A percentile compares a stretch with the other conserved stretches of the same genome.
Conservation (phyloP, 1,140 invertebrate genomes). For the Armadillidium nasatum region DNA sequence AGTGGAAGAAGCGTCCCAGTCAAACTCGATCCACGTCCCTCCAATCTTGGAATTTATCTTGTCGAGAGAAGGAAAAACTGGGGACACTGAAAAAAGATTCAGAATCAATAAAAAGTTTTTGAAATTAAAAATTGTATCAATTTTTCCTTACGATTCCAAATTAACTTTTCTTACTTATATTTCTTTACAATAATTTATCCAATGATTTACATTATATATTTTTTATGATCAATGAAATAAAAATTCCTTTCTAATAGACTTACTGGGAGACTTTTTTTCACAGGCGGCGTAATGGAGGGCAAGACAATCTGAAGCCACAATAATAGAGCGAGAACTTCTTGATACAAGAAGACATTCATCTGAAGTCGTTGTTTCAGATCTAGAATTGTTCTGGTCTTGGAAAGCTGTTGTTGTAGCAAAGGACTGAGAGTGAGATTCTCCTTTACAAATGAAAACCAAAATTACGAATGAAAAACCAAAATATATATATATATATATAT, state of each 20-base stretch:
- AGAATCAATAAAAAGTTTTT: background rate
- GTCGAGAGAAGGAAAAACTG: background rate
- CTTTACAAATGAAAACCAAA: no score
- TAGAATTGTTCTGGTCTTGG: no score
- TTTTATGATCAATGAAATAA: no score
- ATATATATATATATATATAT: no score
- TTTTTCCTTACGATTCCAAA: no score
- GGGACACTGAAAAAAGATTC: background rate
- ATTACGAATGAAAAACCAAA: no score
- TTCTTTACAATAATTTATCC: no score
- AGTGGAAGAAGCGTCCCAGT: background rate
- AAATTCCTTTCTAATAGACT: no score
- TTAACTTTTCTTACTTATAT: no score
- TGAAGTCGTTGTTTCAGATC: background rate
- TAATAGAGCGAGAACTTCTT: background rate
- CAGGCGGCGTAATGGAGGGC: background rate
- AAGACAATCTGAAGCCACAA: background rate
- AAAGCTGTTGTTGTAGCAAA: background rate
- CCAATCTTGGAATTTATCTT: background rate
- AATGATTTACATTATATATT: no score
- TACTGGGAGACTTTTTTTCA: background rate
- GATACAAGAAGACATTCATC: background rate
- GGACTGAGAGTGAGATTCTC: no score
- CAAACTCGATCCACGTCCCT: background rate
- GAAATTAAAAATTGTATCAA: background rate